phyloP scores from a whole-genome alignment of 2,888 invertebrate species.

The Lasioglossum zephyrum region DNA sequence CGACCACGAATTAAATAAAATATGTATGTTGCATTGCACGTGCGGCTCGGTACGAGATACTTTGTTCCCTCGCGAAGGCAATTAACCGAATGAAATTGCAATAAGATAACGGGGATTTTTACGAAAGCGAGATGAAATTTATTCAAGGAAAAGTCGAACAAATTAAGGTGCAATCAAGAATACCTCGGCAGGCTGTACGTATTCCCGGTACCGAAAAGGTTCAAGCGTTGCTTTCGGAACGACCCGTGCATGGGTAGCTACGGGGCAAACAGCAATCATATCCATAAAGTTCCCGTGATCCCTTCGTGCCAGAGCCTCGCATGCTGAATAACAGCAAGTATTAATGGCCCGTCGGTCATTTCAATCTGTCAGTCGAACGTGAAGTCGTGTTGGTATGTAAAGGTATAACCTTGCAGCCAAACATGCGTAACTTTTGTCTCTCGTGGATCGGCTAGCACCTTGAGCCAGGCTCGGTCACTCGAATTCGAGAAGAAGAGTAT shows the following conservation, averaged over 20 bases:
- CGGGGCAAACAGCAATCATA: slow-evolving; percentile 65
- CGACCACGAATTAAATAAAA: neutral
- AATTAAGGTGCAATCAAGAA: slow-evolving; percentile 7
- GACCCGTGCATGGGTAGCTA: slow-evolving; percentile 62
- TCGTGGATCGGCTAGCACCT: neutral
- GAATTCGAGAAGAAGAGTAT: neutral
- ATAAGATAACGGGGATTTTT: neutral
- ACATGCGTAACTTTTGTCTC: slow-evolving; percentile 32
- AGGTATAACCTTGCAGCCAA: slow-evolving; percentile 36
- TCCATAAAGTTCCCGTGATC: slow-evolving; percentile 67
- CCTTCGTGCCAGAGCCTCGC: slow-evolving; percentile 62
- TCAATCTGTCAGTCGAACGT: slow-evolving; percentile 53
- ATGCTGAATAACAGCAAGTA: slow-evolving; percentile 68
- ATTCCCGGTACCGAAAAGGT: slow-evolving; percentile 18
- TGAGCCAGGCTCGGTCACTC: neutral
- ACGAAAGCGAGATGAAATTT: neutral
- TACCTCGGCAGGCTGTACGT: neutral
- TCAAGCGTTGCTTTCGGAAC: slow-evolving; percentile 53
- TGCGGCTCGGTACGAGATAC: neutral
- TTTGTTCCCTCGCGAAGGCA: neutral
- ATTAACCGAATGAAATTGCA: neutral
- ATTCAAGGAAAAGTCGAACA: neutral
- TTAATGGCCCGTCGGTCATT: slow-evolving; percentile 65
- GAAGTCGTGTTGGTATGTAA: slow-evolving; percentile 43
- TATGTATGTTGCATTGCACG: neutral